These are phyloP conservation scores for Myotis yumanensis DNA, from an alignment of 2,113 vertebrate genomes.

Conservation along the genomic window DNA sequence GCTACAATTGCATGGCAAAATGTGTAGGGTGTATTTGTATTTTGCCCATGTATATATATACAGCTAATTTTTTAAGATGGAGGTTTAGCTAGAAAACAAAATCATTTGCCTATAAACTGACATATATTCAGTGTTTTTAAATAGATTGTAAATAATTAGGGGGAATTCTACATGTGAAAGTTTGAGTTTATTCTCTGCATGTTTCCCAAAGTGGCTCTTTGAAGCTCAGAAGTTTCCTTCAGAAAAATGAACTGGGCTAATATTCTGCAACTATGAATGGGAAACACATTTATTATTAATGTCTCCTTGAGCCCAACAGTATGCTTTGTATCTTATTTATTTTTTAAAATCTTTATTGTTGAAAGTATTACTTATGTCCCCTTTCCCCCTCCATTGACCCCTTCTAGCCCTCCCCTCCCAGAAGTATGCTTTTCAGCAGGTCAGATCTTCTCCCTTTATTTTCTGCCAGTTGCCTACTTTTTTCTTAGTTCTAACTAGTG, in stretches of 20 bases:
- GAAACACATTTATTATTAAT: background rate
- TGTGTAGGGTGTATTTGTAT: background rate
- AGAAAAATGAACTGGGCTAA: background rate
- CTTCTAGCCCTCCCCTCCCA: too few species aligned
- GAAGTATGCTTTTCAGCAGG: background rate
- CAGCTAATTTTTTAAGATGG: constrained; percentile 32
- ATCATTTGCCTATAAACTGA: background rate
- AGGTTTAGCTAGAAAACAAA: constrained; percentile 35
- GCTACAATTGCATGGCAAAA: background rate
- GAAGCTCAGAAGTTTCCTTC: background rate
- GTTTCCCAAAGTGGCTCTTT: background rate
- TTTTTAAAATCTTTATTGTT: too few species aligned
- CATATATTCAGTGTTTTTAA: background rate
- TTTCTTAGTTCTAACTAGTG: background rate
- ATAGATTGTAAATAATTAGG: background rate
- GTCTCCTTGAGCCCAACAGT: background rate
- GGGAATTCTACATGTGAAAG: background rate
- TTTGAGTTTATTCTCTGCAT: background rate
- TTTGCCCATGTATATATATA: background rate
- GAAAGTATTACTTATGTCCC: too few species aligned
- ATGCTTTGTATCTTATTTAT: too few species aligned
- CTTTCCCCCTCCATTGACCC: too few species aligned
- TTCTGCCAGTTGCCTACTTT: background rate
- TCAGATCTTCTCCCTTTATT: background rate
- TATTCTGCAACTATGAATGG: background rate